Conservation (phyloP, 2,888 invertebrate genomes). For the Drosophila diplacantha region DNA sequence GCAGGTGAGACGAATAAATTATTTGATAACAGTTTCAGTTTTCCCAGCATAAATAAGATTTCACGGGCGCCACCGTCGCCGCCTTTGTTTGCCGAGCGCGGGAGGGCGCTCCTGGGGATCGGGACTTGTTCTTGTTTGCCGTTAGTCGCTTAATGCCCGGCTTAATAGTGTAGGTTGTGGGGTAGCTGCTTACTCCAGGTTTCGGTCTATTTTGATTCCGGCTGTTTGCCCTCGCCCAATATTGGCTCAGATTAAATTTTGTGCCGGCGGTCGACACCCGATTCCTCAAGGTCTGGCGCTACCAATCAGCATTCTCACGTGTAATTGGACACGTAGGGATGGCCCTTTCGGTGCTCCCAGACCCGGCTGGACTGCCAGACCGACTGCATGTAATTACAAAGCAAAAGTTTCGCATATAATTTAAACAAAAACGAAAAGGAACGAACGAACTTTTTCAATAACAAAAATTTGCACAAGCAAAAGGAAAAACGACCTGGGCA, state of each 20-base stretch:
- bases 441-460: constrained; percentile 63
- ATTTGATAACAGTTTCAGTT: constrained; percentile 67
- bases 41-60: constrained; percentile 62
- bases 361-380: not conserved
- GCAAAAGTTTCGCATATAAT: constrained; percentile 65
- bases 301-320: constrained; percentile 33
- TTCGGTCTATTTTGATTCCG: constrained; percentile 50
- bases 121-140: constrained; percentile 55
- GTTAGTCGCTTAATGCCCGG: constrained; percentile 55
- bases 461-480: constrained; percentile 52
- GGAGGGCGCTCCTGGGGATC: constrained; percentile 1
- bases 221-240: constrained; percentile 53
- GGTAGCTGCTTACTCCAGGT: constrained; percentile 28
- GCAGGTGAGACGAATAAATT: constrained; percentile 70
- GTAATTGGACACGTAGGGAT: constrained; percentile 34
- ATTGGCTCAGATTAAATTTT: constrained; percentile 50
- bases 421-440: constrained; percentile 51
- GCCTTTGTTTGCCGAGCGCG: constrained; percentile 28
- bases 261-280: constrained; percentile 34
- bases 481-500: constrained; percentile 10
- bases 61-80: constrained; percentile 29
- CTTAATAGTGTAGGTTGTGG: constrained; percentile 59
- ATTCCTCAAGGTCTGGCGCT: constrained; percentile 2
- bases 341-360: constrained; percentile 13
- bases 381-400: constrained; percentile 66